Base-by-base conservation (phyloP, 2,797 vertebrate genomes). In the Diglossa cyanea region DNA sequence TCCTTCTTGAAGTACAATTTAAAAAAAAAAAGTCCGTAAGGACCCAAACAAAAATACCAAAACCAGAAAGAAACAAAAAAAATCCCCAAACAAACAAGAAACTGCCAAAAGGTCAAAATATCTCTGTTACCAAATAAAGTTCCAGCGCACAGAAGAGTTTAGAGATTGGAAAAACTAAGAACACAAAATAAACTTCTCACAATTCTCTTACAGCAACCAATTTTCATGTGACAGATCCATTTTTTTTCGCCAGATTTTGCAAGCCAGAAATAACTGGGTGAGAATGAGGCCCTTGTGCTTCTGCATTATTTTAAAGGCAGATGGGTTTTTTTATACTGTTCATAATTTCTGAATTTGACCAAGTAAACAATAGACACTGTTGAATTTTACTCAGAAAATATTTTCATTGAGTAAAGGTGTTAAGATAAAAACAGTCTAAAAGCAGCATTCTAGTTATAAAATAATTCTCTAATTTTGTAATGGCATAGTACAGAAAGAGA, bases 381-480 rank as follows among this genome's bases (percentile, higher is more conserved):
- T 68, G 39, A 75, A 50, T 77, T 70, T 73, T 70, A 62, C 5
- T 2, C 2, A 5, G 58, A 30, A 61, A 61, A 21, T 40, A 40
- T 5, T 51, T 76, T 67, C 12, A 10, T 4, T 28, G 40, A 60
- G 2, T 61, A 54, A 70, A 63, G 9, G 25, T 47, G 12, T 68
- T n/a, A 65, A 85, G 26, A 57, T 11, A 48, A 45, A 89, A 76
- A 2, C 9, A 37, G 17, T 13, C 66, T 66, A 63, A 91, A 92
- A 88, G 65, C 58, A 95, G 11, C 35, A 57, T 76, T 96, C 30
- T 58, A 88, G 18, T 70, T 91, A 47, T 33, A 57, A 70, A 96
- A 91, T 86, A 96, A 58, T 94, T 93, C 19, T 94, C 76, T 91
- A 76, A 63, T 72, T 54, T 95, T 58, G n/a, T 66, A 74, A 35